Conservation (phyloP, 2,113 vertebrate species). For the Phaethornis superciliosus region DNA sequence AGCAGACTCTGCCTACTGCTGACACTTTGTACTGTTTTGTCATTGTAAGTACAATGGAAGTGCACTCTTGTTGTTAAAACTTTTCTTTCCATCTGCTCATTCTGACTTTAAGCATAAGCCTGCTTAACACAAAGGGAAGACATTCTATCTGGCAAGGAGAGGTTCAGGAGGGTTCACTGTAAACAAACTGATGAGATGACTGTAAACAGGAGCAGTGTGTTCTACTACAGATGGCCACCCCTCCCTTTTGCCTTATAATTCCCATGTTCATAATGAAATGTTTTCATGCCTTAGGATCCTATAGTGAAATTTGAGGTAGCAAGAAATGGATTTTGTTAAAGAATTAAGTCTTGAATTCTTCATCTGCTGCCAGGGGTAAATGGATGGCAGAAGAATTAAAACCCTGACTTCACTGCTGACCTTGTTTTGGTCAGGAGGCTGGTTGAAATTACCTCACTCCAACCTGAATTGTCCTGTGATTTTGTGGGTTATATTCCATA, state of each 20-base stretch:
- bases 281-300: constrained; percentile 16
- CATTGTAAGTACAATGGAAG: constrained; percentile 49
- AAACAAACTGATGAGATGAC: constrained; percentile 65
- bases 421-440: background rate
- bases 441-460: background rate
- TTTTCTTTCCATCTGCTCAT: constrained; percentile 66
- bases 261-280: constrained; percentile 8
- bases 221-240: constrained; percentile 56
- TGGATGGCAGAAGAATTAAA: background rate
- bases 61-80: constrained; percentile 51
- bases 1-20: constrained; percentile 35
- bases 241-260: constrained; percentile 36
- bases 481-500: background rate
- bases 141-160: constrained; percentile 43
- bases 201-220: constrained; percentile 51
- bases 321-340: background rate
- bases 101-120: constrained; percentile 62
- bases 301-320: background rate
- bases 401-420: background rate
- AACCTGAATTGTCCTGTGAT: background rate
- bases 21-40: constrained; percentile 46
- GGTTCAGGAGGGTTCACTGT: constrained; percentile 61
- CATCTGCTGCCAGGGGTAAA: background rate
- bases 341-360: background rate
- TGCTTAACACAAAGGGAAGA: constrained; percentile 56